phyloP scores from a whole-genome alignment of 2,888 invertebrate species.

The Schrankia costaestrigalis region DNA sequence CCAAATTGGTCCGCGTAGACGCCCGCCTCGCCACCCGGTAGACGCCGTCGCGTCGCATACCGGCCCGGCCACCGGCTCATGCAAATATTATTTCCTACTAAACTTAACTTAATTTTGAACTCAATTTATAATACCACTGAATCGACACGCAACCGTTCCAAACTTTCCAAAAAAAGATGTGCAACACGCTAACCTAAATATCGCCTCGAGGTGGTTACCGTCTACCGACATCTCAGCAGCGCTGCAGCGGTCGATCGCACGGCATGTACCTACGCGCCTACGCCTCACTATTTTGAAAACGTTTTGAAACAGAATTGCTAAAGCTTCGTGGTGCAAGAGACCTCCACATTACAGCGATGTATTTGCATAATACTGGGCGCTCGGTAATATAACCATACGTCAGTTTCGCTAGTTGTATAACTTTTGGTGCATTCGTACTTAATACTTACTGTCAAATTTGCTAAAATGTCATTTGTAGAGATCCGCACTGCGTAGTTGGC shows the following conservation, averaged over 20 bases:
- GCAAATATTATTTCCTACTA: conserved; percentile 50
- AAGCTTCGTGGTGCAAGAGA: conserved; percentile 73
- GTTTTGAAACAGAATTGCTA: conserved; percentile 75
- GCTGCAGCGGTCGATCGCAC: conserved; percentile 42
- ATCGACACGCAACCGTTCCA: conserved; percentile 39
- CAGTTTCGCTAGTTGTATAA: conserved; percentile 63
- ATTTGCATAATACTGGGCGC: conserved; percentile 76
- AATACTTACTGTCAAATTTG: conserved; percentile 40
- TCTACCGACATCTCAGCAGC: conserved; percentile 42
- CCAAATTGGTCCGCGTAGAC: conserved; percentile 75
- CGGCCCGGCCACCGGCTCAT: conserved; percentile 67
- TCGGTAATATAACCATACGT: conserved; percentile 56
- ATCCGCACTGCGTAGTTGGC: conserved; percentile 56
- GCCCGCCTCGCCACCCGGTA: conserved; percentile 65
- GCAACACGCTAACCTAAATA: conserved; percentile 42
- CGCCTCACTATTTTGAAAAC: conserved; percentile 69
- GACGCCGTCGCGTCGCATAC: conserved; percentile 72
- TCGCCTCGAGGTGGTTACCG: conserved; percentile 40
- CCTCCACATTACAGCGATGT: conserved; percentile 65
- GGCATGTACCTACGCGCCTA: conserved; percentile 54
- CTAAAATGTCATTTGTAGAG: conserved; percentile 14
- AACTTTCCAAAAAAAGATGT: conserved; percentile 34
- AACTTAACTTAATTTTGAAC: conserved; percentile 44
- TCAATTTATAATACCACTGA: conserved; percentile 41
- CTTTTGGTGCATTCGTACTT: conserved; percentile 40